phyloP scores from a whole-genome alignment of 2,888 invertebrate species.

The Calameuta idolon region DNA sequence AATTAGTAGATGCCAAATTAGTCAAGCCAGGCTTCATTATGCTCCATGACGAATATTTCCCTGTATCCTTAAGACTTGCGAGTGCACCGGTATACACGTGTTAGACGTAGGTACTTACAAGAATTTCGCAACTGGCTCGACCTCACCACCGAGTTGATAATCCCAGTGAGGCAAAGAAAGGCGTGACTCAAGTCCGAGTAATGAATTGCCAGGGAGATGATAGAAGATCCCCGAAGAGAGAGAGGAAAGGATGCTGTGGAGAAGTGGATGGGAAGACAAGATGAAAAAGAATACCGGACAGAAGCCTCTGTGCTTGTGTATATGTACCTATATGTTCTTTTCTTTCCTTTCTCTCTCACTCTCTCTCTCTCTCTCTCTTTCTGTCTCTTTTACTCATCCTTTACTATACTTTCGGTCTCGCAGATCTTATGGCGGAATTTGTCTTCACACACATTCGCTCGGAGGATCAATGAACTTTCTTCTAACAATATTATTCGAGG shows the following conservation, averaged over 20 bases:
- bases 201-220: constrained; percentile 51
- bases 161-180: constrained; percentile 38
- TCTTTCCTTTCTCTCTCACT: background rate
- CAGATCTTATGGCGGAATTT: background rate
- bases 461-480: constrained; percentile 26
- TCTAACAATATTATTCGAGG: constrained; percentile 28
- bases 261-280: constrained; percentile 26
- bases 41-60: background rate
- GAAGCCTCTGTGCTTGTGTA: background rate
- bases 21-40: background rate
- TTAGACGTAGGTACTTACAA: background rate
- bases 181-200: constrained; percentile 47
- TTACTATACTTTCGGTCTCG: background rate
- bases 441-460: background rate
- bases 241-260: constrained; percentile 22
- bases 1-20: background rate
- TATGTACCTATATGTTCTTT: background rate
- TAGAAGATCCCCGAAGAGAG: constrained; percentile 29
- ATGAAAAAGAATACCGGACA: constrained; percentile 10
- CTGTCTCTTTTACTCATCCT: background rate
- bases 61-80: background rate
- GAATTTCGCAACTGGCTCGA: constrained; percentile 12
- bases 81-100: background rate
- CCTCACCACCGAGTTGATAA: constrained; percentile 28
- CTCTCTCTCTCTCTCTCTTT: too few species aligned